Evolutionary conservation across 2,113 vertebrate genomes (phyloP), one percentile per base, ranked within the genome.

Genomic region (Apteryx owenii): DNA sequence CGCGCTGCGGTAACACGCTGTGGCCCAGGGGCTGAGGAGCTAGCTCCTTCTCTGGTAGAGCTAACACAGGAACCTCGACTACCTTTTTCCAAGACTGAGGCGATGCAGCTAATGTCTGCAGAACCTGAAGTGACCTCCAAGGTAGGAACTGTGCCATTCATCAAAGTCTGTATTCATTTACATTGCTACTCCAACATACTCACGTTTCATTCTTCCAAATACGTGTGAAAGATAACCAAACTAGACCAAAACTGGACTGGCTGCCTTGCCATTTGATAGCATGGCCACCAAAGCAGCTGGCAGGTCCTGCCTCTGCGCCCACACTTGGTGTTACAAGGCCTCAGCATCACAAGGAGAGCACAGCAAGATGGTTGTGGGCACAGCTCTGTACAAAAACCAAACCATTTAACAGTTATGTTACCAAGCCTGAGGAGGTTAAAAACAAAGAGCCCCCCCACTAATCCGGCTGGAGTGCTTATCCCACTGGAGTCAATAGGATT

Each of bases 1-100:
- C 38, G 0, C 5, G 38, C 79, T 2, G 6, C 8, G 23, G 23
- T 33, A 31, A 23, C 28, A 7, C 36, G n/a, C 29, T 0, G 0
- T 2, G 3, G 36, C 69, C 26, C 22, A 1, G 38, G 46, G 18
- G 38, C 71, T 18, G 66, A 9, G 3, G 25, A 73, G 29, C 10
- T 21, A 26, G 33, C 38, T 71, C 31, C 72, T 38, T 3, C 18
- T 17, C 61, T 12, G 44, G 38, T 58, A 4, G 38, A 33, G 33
- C 2, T 66, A 10, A 11, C 3, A 19, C 1, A 2, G 61, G 79
- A 72, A 48, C 25, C 5, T 9, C 15, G 33, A 69, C 54, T 29
- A 5, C 17, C 36, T 75, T 75, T 72, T 29, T 40, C 28, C 12
- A 31, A 58, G 72, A 18, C 38, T 50, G 72, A 12, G 77, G 68